Conservation (phyloP, 2,888 invertebrate genomes). For the Zygogramma bicolorata region DNA sequence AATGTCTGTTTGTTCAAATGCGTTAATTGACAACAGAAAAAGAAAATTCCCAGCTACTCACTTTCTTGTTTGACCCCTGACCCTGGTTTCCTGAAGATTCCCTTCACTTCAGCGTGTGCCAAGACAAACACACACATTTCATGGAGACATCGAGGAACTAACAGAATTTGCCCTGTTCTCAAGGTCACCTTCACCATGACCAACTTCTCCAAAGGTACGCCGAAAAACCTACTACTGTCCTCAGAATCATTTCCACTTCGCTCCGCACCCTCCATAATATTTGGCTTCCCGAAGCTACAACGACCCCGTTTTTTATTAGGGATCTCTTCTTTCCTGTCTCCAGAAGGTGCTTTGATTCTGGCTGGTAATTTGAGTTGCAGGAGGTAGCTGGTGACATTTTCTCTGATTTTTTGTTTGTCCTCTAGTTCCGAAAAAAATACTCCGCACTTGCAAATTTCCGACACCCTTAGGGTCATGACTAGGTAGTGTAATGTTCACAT, state of each 20-base stretch:
- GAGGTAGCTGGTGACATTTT: conserved; percentile 22
- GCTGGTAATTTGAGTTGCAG: not conserved
- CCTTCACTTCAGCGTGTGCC: conserved; percentile 80
- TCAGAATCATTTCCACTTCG: not conserved
- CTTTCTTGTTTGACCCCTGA: conserved; percentile 84
- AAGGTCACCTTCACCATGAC: conserved; percentile 67
- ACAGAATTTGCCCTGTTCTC: conserved; percentile 75
- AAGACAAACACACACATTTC: conserved; percentile 78
- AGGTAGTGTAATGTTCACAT: not conserved
- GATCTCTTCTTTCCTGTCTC: not conserved
- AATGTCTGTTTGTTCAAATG: too few relatives aligned
- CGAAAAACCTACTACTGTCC: not conserved
- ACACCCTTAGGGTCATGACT: conserved; percentile 25
- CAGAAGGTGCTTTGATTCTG: not conserved
- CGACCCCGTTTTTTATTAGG: not conserved
- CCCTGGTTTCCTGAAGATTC: conserved; percentile 89
- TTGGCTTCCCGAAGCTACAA: not conserved
- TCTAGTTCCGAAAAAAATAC: conserved; percentile 21
- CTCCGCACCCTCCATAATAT: not conserved
- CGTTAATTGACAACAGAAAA: not conserved
- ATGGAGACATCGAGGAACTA: conserved; percentile 78
- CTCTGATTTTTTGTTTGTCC: conserved; percentile 16
- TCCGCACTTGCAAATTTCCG: conserved; percentile 30
- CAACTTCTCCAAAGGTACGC: conserved; percentile 8
- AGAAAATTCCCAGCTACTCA: conserved; percentile 65